Percentiles rank a stretch among this genome's conserved stretches.
Conservation (phyloP, 2,888 invertebrate genomes). For the Ctena decussata region DNA sequence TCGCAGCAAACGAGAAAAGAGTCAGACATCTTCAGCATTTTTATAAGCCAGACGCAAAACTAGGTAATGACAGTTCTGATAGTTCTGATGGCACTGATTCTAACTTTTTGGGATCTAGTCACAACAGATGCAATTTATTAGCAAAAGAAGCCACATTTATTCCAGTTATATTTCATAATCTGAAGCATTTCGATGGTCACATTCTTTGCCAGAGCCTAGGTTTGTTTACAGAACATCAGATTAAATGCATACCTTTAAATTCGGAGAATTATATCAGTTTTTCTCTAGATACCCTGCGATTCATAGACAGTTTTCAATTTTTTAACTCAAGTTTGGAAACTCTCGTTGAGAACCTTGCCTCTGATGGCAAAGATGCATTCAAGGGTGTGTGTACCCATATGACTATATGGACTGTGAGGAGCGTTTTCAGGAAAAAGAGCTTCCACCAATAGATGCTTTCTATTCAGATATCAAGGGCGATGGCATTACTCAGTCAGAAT, state of each 20-base stretch:
- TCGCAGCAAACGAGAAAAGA: background rate
- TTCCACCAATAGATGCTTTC: background rate
- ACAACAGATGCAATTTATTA: conserved; percentile 14
- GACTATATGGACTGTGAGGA: conserved; percentile 28
- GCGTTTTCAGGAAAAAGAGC: background rate
- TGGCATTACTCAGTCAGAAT: background rate
- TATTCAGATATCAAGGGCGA: background rate
- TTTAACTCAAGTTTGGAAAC: conserved; percentile 14
- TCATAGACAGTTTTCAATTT: conserved; percentile 33
- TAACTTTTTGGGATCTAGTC: background rate
- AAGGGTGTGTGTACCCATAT: conserved; percentile 17
- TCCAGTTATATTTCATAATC: conserved; percentile 29
- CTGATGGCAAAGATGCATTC: background rate
- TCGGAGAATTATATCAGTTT: conserved; percentile 31
- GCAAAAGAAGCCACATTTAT: conserved; percentile 16
- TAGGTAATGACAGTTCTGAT: too few species aligned
- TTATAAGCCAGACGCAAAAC: too few species aligned
- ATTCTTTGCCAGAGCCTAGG: conserved; percentile 4
- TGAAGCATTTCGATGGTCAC: conserved; percentile 18
- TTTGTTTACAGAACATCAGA: background rate
- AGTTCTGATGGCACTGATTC: background rate
- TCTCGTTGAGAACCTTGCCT: background rate
- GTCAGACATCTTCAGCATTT: too few species aligned
- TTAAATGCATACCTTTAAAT: conserved; percentile 22
- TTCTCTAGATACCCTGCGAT: conserved; percentile 2